phyloP scores from a whole-genome alignment of 2,888 invertebrate species.

The Dasysyrphus tricinctus region DNA sequence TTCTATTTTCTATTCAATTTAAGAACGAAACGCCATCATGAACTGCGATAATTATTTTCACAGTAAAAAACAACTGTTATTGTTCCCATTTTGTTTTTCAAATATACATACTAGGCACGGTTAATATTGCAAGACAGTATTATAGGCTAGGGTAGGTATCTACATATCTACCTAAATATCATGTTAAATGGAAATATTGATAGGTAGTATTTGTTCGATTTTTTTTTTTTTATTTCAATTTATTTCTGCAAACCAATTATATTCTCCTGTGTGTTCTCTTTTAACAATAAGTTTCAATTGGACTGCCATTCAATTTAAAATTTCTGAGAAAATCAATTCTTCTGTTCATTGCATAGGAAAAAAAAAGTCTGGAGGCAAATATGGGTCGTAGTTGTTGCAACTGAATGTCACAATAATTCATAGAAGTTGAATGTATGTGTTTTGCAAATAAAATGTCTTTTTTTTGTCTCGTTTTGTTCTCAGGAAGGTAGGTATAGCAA shows the following conservation, averaged over 20 bases:
- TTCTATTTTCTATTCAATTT: too few species aligned
- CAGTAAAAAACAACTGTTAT: too few species aligned
- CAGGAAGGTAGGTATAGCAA: neutral
- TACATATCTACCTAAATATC: too few species aligned
- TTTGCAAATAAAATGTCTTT: neutral
- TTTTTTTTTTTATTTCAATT: neutral
- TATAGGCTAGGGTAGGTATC: too few species aligned
- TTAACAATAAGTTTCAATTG: constrained; percentile 23
- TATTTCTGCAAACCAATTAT: constrained; percentile 1
- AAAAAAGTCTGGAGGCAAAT: neutral
- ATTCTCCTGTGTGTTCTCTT: neutral
- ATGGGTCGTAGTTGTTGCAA: neutral
- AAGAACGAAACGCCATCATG: too few species aligned
- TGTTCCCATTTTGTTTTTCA: too few species aligned
- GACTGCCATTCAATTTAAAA: constrained; percentile 15
- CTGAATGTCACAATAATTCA: neutral
- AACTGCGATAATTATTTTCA: too few species aligned
- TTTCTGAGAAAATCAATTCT: constrained; percentile 3
- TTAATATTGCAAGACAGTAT: neutral
- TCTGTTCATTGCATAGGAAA: constrained; percentile 10
- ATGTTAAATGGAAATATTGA: neutral
- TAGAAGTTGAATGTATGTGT: neutral
- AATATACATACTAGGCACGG: too few species aligned
- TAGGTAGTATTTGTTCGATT: neutral
- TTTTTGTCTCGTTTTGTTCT: neutral